phyloP scores from a whole-genome alignment of 2,888 invertebrate genomes.

The Strigamia maritima region DNA sequence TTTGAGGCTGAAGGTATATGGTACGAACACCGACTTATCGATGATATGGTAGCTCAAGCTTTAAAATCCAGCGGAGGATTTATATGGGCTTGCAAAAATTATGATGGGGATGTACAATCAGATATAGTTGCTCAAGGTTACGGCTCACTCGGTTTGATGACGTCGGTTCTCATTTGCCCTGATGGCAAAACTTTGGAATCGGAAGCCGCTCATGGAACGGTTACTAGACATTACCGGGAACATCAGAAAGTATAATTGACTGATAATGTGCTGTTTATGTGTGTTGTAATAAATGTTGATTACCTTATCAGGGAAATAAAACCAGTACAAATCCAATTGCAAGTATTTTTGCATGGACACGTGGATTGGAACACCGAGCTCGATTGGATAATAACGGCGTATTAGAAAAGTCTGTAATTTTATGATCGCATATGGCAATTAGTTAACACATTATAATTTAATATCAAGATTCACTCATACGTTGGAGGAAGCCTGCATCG shows the following conservation, averaged over 20 bases:
- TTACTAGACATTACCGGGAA: constrained; percentile 63
- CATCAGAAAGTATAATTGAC: constrained; percentile 62
- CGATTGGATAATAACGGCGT: constrained; percentile 74
- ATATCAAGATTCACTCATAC: constrained; percentile 61
- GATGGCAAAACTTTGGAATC: constrained; percentile 61
- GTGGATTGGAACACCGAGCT: constrained; percentile 77
- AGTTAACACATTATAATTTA: background rate
- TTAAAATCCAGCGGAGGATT: constrained; percentile 80
- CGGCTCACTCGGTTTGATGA: constrained; percentile 78
- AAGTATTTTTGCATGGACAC: constrained; percentile 87
- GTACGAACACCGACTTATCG: constrained; percentile 88
- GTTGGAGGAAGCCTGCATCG: constrained; percentile 78
- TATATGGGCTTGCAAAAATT: constrained; percentile 91
- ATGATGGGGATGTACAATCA: constrained; percentile 87
- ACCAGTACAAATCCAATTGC: constrained; percentile 90
- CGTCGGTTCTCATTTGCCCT: constrained; percentile 59
- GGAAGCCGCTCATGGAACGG: constrained; percentile 61
- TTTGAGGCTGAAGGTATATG: constrained; percentile 76
- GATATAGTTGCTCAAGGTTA: constrained; percentile 77
- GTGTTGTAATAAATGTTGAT: background rate
- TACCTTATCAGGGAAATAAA: constrained; percentile 61
- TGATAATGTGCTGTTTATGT: background rate
- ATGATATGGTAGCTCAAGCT: constrained; percentile 86
- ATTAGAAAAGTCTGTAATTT: constrained; percentile 57
- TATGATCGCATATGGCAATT: background rate